Percentiles rank a stretch among this genome's conserved stretches.
Evolutionary conservation across 2,113 vertebrate species (phyloP).

Genomic region (Myrmophylax atrothorax): DNA sequence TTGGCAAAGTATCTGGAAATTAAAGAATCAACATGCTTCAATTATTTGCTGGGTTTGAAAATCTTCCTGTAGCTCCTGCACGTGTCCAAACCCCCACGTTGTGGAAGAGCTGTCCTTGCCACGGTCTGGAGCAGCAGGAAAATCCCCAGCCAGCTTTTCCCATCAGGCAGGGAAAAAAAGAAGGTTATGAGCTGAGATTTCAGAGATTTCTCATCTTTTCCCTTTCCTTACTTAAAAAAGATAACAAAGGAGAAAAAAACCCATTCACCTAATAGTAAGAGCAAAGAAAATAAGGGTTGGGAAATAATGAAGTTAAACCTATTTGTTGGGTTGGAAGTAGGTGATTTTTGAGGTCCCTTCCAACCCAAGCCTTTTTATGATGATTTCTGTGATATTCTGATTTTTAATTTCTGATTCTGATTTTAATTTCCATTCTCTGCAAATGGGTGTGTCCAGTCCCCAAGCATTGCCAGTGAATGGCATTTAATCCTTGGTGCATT

Average conservation of each 20-base stretch:
- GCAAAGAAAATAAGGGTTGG: background rate
- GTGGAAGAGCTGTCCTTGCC: background rate
- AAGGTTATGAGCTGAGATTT: background rate
- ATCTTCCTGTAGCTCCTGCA: background rate
- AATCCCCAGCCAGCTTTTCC: background rate
- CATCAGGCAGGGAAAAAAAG: background rate
- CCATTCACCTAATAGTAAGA: background rate
- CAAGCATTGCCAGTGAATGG: background rate
- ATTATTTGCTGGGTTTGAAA: background rate
- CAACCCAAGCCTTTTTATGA: background rate
- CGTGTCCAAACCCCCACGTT: background rate
- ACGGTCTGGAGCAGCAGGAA: background rate
- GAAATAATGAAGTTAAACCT: background rate
- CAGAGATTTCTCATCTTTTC: background rate
- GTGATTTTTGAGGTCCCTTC: background rate
- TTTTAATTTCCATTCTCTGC: background rate
- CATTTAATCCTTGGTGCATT: constrained; percentile 45
- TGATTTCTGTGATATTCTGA: background rate
- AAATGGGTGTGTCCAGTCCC: background rate
- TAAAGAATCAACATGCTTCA: background rate
- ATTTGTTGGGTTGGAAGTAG: background rate
- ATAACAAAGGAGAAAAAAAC: background rate
- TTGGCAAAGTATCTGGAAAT: constrained; percentile 1
- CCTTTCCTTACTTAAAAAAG: background rate
- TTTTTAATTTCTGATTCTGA: background rate